Conservation (phyloP, 1,140 invertebrate genomes). For the Harpegnathos saltator region DNA sequence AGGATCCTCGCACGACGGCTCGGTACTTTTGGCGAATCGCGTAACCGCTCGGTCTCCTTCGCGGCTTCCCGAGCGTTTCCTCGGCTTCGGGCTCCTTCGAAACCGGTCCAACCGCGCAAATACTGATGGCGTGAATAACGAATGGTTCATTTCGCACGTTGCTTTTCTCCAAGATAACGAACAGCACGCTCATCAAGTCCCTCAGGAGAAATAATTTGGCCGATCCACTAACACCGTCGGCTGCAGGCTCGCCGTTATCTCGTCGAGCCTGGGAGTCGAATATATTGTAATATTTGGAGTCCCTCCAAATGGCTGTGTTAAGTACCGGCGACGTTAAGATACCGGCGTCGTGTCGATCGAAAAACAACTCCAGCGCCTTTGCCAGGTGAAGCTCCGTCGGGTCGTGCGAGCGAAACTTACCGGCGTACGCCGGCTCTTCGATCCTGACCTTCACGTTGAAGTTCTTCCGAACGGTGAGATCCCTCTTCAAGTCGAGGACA, state of each 20-base stretch:
- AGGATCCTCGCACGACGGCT: slow-evolving; percentile 79
- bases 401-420: slow-evolving; percentile 79
- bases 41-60: slow-evolving; percentile 76
- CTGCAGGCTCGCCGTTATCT: slow-evolving; percentile 67
- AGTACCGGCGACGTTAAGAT: slow-evolving; percentile 78
- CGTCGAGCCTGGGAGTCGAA: slow-evolving; percentile 82
- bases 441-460: slow-evolving; percentile 75
- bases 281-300: slow-evolving; percentile 75
- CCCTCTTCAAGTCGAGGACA: slow-evolving; percentile 74
- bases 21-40: slow-evolving; percentile 73
- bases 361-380: slow-evolving; percentile 80
- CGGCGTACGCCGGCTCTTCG: slow-evolving; percentile 77
- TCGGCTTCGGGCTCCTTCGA: slow-evolving; percentile 43
- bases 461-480: slow-evolving; percentile 73
- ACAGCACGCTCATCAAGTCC: slow-evolving; percentile 75
- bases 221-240: slow-evolving; percentile 48
- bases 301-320: slow-evolving; percentile 81
- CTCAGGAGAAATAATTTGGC: slow-evolving; percentile 80
- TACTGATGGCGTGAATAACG: slow-evolving; percentile 73
- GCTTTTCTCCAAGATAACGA: slow-evolving; percentile 81
- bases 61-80: slow-evolving; percentile 45
- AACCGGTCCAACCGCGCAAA: slow-evolving; percentile 63
- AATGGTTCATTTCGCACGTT: slow-evolving; percentile 79
- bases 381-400: slow-evolving; percentile 77
- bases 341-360: slow-evolving; percentile 74